phyloP scores from a whole-genome alignment of 2,888 invertebrate species.

The Urechis unicinctus region DNA sequence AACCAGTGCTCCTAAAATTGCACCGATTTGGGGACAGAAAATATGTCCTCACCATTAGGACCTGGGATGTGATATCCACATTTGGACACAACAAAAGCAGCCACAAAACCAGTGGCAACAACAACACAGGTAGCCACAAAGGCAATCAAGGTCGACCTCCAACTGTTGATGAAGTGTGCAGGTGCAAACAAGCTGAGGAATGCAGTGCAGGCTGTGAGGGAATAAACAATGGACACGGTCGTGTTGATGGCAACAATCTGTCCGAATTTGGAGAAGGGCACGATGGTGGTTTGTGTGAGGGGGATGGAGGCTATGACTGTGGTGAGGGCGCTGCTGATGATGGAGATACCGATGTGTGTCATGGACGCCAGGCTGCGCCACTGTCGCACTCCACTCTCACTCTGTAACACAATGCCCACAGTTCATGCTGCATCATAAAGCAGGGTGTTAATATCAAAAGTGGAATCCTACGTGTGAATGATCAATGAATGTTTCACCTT shows the following conservation, averaged over 20 bases:
- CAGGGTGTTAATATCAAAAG: too few species aligned
- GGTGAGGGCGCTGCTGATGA: conserved; percentile 40
- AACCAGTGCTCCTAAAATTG: too few species aligned
- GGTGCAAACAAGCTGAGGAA: conserved; percentile 35
- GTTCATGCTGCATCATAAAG: too few species aligned
- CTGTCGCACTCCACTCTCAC: conserved; percentile 22
- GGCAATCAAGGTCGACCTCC: conserved; percentile 4
- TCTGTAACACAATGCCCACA: conserved; percentile 19
- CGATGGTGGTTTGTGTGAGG: conserved; percentile 39
- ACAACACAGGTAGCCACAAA: conserved; percentile 3
- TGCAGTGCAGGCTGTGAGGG: conserved; percentile 36
- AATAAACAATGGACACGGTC: conserved; percentile 36
- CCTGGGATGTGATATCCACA: conserved; percentile 32
- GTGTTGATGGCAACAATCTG: conserved; percentile 44
- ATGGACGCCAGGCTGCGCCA: conserved; percentile 36
- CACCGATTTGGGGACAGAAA: too few species aligned
- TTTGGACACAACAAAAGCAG: conserved; percentile 25
- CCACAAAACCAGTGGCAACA: conserved; percentile 24
- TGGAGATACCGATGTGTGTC: conserved; percentile 40
- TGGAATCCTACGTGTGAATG: not conserved
- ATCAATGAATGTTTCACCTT: not conserved
- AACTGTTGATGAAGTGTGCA: conserved; percentile 22
- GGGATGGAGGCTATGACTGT: conserved; percentile 43
- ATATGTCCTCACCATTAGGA: conserved; percentile 29
- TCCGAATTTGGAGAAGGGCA: conserved; percentile 43